Base-by-base conservation (phyloP, 2,797 vertebrate species). In the Hephaestus fuliginosus region DNA sequence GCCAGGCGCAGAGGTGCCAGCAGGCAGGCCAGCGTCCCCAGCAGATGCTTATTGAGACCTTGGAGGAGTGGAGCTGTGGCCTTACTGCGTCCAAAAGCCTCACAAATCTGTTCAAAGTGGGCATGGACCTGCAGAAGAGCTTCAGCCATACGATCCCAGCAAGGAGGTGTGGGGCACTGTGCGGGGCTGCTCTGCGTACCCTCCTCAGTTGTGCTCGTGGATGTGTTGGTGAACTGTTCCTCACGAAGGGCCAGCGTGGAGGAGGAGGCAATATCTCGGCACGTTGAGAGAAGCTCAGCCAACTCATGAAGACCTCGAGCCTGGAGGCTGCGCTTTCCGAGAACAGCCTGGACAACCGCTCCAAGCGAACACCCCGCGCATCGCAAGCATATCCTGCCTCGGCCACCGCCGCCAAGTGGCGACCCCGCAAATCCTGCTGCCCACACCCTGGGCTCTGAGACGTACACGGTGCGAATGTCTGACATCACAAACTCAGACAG, bases 401-500 rank as follows among this genome's bases (percentile, higher is more conserved):
- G 97, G 8, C 93, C 84, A 0, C 91, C 84, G 0, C 91, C 69
- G 1, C 94, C 91, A 20, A 94, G 86, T 0, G 94, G 89, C 0
- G 91, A 95, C 3, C 94, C 94, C n/a, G 97, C 95, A 80, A 98
- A 96, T 0, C 97, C 96, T 0, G 96, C 95, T 0, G 96, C 92
- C 80, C 96, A 97, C 66, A 98, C 96, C 44, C 95, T 96, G 68
- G 98, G 97, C 92, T 99, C 98, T 0, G 97, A 98, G 85, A 99
- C 97, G 0, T 99, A 99, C 64, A 98, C 97, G 0, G 98, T 98
- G 92, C 98, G 96, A 77, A 99, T 98, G 94, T 99, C 98, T 0
- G 98, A 98, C 98, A 99, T 99, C 60, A 99, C 98, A 5, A 99
- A 99, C 95, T 99, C 98, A 0, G 98, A 99, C 28, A 99, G 96